Conservation (phyloP, 2,797 vertebrate genomes). For the Pangasius krempfi region DNA sequence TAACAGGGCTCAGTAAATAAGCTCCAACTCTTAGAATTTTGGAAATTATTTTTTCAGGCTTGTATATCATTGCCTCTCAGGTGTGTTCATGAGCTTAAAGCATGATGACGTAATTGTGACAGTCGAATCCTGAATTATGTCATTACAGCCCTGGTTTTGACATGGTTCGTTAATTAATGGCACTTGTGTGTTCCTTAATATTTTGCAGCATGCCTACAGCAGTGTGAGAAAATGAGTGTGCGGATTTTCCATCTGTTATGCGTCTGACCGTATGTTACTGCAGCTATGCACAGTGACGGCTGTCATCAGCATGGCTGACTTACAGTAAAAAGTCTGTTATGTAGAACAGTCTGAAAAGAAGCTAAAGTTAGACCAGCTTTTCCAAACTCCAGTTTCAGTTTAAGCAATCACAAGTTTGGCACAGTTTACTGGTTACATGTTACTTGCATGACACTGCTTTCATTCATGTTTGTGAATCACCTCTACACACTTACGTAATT, state of each 20-base stretch:
- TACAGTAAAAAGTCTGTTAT: constrained; percentile 25
- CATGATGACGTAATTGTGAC: not conserved
- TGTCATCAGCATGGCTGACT: constrained; percentile 39
- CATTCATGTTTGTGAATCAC: not conserved
- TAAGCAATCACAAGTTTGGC: not conserved
- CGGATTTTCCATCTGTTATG: constrained; percentile 27
- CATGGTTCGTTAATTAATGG: constrained; percentile 1
- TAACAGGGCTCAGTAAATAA: not conserved
- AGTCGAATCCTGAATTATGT: not conserved
- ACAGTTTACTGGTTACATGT: not conserved
- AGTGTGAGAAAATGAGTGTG: not conserved
- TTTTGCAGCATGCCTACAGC: not conserved
- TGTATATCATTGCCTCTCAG: not conserved
- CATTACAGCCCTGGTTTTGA: not conserved
- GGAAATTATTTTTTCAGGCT: not conserved
- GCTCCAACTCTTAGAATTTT: not conserved
- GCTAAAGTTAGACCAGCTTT: not conserved
- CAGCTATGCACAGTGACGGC: constrained; percentile 16
- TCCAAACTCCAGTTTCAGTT: not conserved
- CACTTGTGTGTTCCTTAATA: not conserved
- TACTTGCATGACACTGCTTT: not conserved
- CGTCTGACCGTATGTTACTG: constrained; percentile 34
- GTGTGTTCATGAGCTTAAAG: not conserved
- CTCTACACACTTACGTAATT: not conserved
- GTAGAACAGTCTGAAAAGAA: not conserved